A percentile compares a stretch with the other conserved stretches of the same genome.
These are phyloP conservation scores for Montipora efflorescens DNA, from an alignment of 64 coral and sea anemone genomes.

Conservation along the genomic window DNA sequence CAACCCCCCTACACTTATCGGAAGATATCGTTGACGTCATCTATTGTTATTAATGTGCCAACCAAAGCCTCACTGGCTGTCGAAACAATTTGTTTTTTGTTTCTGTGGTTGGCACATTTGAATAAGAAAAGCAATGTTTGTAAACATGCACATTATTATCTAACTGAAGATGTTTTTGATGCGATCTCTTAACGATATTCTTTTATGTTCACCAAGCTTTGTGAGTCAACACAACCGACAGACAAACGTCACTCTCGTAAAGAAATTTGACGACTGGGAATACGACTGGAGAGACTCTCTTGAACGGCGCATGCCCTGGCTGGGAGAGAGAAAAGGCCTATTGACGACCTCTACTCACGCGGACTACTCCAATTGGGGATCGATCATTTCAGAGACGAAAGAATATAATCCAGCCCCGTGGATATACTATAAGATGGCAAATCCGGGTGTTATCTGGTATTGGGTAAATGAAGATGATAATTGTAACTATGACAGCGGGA, in stretches of 20 bases:
- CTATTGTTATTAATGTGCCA: too few species aligned
- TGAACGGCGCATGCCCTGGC: constrained; percentile 72
- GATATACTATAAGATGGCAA: constrained; percentile 55
- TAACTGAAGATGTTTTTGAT: too few species aligned
- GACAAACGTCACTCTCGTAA: constrained; percentile 62
- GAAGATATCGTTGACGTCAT: too few species aligned
- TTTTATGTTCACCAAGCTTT: constrained; percentile 28
- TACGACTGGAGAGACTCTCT: constrained; percentile 48
- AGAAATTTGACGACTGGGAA: constrained; percentile 45
- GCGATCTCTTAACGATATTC: too few species aligned
- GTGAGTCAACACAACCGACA: constrained; percentile 38
- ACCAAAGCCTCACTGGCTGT: too few species aligned
- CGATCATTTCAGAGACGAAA: constrained; percentile 39
- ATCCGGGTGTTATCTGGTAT: constrained; percentile 78
- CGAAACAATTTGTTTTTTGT: too few species aligned
- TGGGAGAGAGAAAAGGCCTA: constrained; percentile 43
- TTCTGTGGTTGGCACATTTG: too few species aligned
- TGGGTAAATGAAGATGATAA: constrained; percentile 75
- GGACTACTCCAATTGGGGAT: constrained; percentile 52
- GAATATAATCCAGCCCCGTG: constrained; percentile 54
- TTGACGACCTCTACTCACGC: constrained; percentile 50
- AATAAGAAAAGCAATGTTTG: too few species aligned
- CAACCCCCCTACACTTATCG: too few species aligned
- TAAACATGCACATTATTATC: too few species aligned
- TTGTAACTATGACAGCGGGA: background rate